phyloP scores from a whole-genome alignment of 1,140 invertebrate species.

The Bathynomus jamesi region DNA sequence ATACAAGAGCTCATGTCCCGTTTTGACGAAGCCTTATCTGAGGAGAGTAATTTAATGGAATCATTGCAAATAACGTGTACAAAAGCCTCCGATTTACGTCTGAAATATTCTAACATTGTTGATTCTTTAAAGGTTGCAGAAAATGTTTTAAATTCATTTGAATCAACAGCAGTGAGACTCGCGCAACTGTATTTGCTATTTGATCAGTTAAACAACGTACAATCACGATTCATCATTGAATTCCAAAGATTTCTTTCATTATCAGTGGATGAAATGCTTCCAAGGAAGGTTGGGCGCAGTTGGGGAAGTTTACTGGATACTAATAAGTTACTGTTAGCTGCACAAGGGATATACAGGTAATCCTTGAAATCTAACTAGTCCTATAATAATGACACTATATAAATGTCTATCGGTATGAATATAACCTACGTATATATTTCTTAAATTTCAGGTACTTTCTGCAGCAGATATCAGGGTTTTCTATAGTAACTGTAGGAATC shows the following conservation, averaged over 20 bases:
- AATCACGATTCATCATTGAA: conserved; percentile 13
- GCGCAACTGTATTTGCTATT: conserved; percentile 22
- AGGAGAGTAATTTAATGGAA: conserved; percentile 24
- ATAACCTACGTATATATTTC: neutral
- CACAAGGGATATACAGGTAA: neutral
- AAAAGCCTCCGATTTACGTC: conserved; percentile 10
- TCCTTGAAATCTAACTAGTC: neutral
- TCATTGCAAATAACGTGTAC: conserved; percentile 21
- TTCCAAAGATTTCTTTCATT: conserved; percentile 9
- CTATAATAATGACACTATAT: neutral
- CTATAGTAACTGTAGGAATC: conserved; percentile 24
- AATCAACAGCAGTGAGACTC: conserved; percentile 18
- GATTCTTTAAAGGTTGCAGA: conserved; percentile 8
- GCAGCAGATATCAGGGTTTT: conserved; percentile 19
- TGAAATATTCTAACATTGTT: conserved; percentile 15
- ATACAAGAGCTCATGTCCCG: conserved; percentile 23
- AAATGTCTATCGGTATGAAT: neutral
- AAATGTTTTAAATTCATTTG: conserved; percentile 16
- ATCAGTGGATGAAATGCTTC: neutral
- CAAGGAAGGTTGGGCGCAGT: neutral
- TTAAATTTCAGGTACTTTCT: conserved; percentile 19
- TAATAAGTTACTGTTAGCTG: neutral
- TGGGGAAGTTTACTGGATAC: conserved; percentile 9
- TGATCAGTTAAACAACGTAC: conserved; percentile 13
- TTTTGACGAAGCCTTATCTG: conserved; percentile 22